These are phyloP conservation scores for Forbesichthys agassizii DNA, from an alignment of 2,113 vertebrate genomes.

Conservation along the genomic window DNA sequence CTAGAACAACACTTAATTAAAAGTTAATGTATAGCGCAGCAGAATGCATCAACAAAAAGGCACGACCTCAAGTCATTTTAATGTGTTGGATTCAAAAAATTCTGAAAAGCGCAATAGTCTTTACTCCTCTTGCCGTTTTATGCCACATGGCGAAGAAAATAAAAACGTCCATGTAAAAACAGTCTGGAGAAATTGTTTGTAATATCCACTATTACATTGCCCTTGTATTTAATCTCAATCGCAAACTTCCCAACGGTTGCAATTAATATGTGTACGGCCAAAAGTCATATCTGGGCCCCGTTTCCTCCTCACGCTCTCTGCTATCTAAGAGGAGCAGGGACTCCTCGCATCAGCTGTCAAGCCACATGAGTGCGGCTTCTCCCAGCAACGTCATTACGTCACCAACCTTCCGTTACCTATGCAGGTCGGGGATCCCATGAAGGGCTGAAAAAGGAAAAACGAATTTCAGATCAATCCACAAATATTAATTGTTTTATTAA, in stretches of 20 bases:
- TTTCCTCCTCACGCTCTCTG: constrained; percentile 45
- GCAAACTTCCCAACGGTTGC: constrained; percentile 32
- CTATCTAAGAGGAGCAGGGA: constrained; percentile 54
- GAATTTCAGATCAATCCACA: background rate
- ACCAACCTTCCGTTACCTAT: constrained; percentile 51
- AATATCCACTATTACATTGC: constrained; percentile 23
- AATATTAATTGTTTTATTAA: background rate
- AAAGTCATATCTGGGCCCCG: constrained; percentile 35
- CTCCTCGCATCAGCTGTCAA: constrained; percentile 73
- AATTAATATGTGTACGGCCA: constrained; percentile 19
- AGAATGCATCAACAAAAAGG: constrained; percentile 52
- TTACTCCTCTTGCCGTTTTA: constrained; percentile 4
- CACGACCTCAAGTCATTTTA: constrained; percentile 67
- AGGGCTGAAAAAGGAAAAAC: constrained; percentile 42
- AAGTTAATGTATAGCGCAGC: background rate
- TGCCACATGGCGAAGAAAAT: constrained; percentile 27
- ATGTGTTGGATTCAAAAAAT: constrained; percentile 38
- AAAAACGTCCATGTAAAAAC: constrained; percentile 8
- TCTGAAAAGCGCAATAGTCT: constrained; percentile 22
- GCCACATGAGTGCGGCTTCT: constrained; percentile 59
- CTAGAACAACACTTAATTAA: constrained; percentile 7
- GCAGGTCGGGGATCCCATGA: constrained; percentile 66
- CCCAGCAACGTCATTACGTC: constrained; percentile 70
- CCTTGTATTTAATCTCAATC: constrained; percentile 4
- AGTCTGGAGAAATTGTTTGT: constrained; percentile 4